These are phyloP conservation scores for Meles meles DNA, from an alignment of 2,113 vertebrate genomes.

Conservation along the genomic window DNA sequence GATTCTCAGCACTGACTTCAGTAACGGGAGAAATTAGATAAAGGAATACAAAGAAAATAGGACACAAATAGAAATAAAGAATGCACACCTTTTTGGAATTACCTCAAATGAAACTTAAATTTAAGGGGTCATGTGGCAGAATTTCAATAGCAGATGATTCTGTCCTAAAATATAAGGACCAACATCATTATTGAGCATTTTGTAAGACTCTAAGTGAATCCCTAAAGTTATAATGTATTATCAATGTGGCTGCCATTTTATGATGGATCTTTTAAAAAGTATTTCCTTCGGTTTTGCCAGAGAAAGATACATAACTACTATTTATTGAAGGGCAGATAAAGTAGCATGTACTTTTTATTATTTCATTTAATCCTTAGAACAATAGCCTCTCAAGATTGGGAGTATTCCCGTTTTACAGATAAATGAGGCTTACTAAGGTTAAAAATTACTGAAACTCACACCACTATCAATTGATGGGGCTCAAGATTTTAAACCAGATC, in stretches of 20 bases:
- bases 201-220: background rate
- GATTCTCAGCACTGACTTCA: slow-evolving; percentile 49
- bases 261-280: background rate
- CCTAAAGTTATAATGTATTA: background rate
- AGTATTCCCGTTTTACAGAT: background rate
- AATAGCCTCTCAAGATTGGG: background rate
- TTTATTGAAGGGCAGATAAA: background rate
- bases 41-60: slow-evolving; percentile 47
- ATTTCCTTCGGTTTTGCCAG: background rate
- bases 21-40: slow-evolving; percentile 36
- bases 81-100: slow-evolving; percentile 14
- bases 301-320: background rate
- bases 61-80: slow-evolving; percentile 41
- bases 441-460: background rate
- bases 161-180: background rate
- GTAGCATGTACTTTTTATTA: background rate
- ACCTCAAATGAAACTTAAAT: slow-evolving; percentile 43
- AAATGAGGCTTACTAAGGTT: background rate
- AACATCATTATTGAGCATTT: background rate
- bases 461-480: background rate
- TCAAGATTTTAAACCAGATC: background rate
- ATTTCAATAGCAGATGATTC: background rate
- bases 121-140: background rate
- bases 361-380: background rate
- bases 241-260: background rate